Evolutionary conservation across 1,140 invertebrate genomes (phyloP).

Genomic region (Drosophila lini): DNA sequence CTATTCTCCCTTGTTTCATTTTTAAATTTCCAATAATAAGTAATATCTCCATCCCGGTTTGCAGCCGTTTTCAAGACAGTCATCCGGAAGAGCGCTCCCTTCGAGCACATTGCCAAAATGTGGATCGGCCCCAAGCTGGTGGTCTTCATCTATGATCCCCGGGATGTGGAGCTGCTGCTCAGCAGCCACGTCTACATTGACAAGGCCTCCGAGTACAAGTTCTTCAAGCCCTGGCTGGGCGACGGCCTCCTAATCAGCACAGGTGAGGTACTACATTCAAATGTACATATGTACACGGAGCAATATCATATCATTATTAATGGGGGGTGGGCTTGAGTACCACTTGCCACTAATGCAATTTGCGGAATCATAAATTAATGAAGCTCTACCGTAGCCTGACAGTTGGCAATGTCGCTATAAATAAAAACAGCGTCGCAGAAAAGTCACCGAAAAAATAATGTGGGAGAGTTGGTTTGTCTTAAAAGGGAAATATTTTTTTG

Average conservation of each 20-base stretch:
- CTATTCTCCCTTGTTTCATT: too few relatives aligned
- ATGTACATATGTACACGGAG: background rate
- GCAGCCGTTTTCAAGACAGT: constrained; percentile 89
- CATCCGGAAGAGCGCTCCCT: constrained; percentile 86
- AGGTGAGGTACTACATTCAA: constrained; percentile 85
- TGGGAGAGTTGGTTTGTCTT: background rate
- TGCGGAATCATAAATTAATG: constrained; percentile 81
- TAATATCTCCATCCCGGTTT: constrained; percentile 18
- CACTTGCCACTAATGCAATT: constrained; percentile 70
- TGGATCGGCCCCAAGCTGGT: constrained; percentile 91
- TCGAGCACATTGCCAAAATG: constrained; percentile 87
- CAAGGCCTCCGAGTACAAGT: constrained; percentile 89
- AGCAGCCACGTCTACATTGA: constrained; percentile 91
- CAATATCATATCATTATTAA: constrained; percentile 5
- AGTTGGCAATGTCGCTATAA: constrained; percentile 76
- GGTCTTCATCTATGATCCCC: constrained; percentile 89
- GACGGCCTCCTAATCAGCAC: constrained; percentile 90
- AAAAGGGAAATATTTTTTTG: background rate
- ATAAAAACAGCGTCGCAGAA: constrained; percentile 59
- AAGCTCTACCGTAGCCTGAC: constrained; percentile 70
- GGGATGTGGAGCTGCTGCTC: constrained; percentile 90
- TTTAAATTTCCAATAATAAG: background rate
- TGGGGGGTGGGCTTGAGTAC: background rate
- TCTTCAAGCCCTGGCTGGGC: constrained; percentile 91
- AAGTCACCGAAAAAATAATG: constrained; percentile 35